phyloP scores from a whole-genome alignment of 64 coral and sea anemone genomes.

The Exaiptasia diaphana region DNA sequence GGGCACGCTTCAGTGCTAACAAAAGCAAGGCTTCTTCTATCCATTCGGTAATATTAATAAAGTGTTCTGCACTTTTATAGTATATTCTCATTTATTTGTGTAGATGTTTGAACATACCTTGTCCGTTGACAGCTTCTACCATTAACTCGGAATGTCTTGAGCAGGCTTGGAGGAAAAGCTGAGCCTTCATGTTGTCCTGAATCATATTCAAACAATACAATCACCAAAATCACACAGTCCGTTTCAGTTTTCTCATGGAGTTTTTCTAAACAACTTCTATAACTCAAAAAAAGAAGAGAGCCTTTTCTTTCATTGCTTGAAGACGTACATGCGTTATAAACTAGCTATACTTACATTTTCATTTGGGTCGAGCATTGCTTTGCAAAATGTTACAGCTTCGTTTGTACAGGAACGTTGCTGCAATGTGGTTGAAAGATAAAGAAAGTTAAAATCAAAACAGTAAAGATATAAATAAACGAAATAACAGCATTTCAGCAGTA shows the following conservation, averaged over 20 bases:
- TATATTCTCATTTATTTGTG: too few relatives aligned
- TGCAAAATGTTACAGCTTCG: conserved; percentile 68
- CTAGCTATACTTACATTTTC: conserved; percentile 22
- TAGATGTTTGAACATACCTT: conserved; percentile 33
- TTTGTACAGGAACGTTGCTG: conserved; percentile 79
- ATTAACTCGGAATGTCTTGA: conserved; percentile 61
- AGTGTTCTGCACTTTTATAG: too few relatives aligned
- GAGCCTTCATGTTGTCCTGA: conserved; percentile 21
- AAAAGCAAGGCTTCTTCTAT: too few relatives aligned
- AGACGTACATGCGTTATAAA: not conserved
- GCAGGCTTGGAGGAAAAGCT: conserved; percentile 47
- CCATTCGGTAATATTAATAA: too few relatives aligned
- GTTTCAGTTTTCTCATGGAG: too few relatives aligned
- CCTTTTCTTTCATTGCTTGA: not conserved
- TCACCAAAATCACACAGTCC: not conserved
- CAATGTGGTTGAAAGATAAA: not conserved
- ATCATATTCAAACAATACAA: not conserved
- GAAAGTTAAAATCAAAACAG: not conserved
- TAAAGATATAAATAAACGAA: not conserved
- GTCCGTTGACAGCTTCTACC: conserved; percentile 66
- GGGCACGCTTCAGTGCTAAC: too few relatives aligned
- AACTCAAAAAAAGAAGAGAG: not conserved
- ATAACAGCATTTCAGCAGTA: not conserved
- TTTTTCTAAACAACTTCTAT: too few relatives aligned
- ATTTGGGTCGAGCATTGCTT: conserved; percentile 56